phyloP scores from a whole-genome alignment of 2,113 vertebrate species.

The human (Homo sapiens) region GRCh38 chr14:27653501-27654000 shows the following conservation, averaged over 20 bases:
- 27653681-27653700: slow-evolving; percentile 72
- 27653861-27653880: slow-evolving; percentile 64
- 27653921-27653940: slow-evolving; percentile 35
- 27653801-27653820: slow-evolving; percentile 58
- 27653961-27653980: slow-evolving; percentile 51
- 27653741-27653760: slow-evolving; percentile 67
- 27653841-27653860: slow-evolving; percentile 63
- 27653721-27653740: slow-evolving; percentile 74
- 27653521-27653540: not conserved
- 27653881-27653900: slow-evolving; percentile 60
- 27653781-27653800: slow-evolving; percentile 69
- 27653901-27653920: slow-evolving; percentile 59
- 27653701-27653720: slow-evolving; percentile 71
- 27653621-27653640: slow-evolving; percentile 71
- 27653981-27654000: slow-evolving; percentile 56
- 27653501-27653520: slow-evolving; percentile 30
- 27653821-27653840: slow-evolving; percentile 69
- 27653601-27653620: slow-evolving; percentile 65
- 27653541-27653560: slow-evolving; percentile 24
- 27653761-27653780: slow-evolving; percentile 59
- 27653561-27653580: not conserved
- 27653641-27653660: slow-evolving; percentile 69
- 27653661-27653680: slow-evolving; percentile 65
- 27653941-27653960: slow-evolving; percentile 46
- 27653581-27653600: slow-evolving; percentile 51